These are phyloP conservation scores for Troides oblongomaculatus DNA, from an alignment of 2,888 invertebrate species.

Conservation along the genomic window DNA sequence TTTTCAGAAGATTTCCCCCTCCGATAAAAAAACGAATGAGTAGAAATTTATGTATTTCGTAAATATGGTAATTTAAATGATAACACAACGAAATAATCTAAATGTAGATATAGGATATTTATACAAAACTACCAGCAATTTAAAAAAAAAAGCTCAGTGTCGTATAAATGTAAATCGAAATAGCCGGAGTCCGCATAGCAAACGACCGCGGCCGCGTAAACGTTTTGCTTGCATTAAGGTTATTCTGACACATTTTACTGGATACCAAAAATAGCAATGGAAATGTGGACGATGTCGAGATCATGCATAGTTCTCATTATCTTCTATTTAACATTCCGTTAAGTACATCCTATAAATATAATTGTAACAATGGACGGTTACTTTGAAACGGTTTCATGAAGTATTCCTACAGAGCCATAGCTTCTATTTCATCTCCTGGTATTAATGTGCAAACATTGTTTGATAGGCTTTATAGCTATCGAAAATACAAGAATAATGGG, in stretches of 20 bases:
- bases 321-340: background rate
- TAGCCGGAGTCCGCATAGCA: constrained; percentile 6
- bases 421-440: no score
- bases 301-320: background rate
- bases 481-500: no score
- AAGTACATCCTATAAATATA: background rate
- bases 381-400: no score
- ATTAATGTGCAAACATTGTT: no score
- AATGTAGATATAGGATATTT: background rate
- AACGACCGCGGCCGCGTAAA: constrained; percentile 8
- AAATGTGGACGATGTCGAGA: constrained; percentile 13
- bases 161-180: constrained; percentile 22
- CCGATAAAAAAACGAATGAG: no score
- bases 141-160: constrained; percentile 5
- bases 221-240: constrained; percentile 20
- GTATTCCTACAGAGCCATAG: no score
- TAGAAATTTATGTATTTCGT: background rate
- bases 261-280: constrained; percentile 13
- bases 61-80: background rate
- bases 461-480: no score
- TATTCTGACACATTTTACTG: constrained; percentile 20
- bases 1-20: no score
- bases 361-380: background rate
- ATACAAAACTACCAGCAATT: background rate
- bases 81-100: background rate